A percentile compares a stretch with the other conserved stretches of the same genome.
Conservation (phyloP, 2,797 vertebrate genomes). For the Megalops cyprinoides region DNA sequence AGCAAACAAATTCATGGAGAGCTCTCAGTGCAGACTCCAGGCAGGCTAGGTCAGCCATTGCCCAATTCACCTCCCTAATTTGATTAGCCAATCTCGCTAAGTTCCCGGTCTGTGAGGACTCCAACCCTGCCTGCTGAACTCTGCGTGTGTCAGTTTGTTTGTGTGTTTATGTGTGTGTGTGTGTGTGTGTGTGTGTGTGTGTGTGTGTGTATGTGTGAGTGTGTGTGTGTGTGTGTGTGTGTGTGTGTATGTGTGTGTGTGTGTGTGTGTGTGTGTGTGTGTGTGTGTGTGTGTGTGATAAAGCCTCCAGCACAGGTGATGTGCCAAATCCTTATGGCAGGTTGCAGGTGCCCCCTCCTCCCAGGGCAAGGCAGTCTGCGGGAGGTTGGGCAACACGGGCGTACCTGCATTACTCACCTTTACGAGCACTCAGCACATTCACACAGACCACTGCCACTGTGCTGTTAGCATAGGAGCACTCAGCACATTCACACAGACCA, state of each 20-base stretch:
- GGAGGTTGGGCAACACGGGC: constrained; percentile 9
- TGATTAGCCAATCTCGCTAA: background rate
- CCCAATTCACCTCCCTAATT: background rate
- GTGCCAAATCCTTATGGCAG: background rate
- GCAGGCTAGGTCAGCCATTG: background rate
- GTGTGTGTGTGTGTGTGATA: background rate
- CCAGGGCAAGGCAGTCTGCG: background rate
- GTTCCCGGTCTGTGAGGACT: background rate
- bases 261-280: background rate
- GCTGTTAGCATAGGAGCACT: no score
- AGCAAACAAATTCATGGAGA: background rate
- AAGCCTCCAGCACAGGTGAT: background rate
- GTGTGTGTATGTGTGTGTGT: background rate
- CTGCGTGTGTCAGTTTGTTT: constrained; percentile 45
- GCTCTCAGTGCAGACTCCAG: no score
- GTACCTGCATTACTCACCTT: background rate
- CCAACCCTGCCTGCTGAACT: background rate
- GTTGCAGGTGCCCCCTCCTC: no score
- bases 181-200: background rate
- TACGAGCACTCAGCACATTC: no score
- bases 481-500: no score
- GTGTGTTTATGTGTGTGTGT: background rate
- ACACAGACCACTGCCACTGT: no score
- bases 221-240: background rate
- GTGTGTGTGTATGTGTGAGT: background rate